Evolutionary conservation across 1,140 invertebrate species (phyloP), one percentile per base, ranked within the genome.

Genomic region (Pachypeltis micranthus): DNA sequence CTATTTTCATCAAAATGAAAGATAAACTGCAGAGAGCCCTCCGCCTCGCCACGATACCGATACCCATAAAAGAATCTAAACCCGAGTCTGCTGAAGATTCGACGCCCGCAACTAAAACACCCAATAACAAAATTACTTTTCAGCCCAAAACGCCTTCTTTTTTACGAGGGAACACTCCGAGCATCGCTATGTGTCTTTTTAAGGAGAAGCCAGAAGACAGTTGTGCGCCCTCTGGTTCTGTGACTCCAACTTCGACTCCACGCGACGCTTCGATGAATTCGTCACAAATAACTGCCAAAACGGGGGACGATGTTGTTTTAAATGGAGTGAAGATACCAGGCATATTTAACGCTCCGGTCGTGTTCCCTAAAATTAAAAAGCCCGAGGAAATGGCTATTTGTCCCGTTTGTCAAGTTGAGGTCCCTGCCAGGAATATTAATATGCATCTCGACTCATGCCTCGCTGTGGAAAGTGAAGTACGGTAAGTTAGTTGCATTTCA

Each of bases 401-500:
- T 71, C 80, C 81, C 34, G 78, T 82, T 0, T 82, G 80, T 63
- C 71, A 69, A 60, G 76, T 80, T 28, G 70, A 73, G 10, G 72
- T 82, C 39, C 69, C 72, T 12, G 67, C 75, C 56, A 64, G 62
- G 2, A 71, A 75, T 65, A 77, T 82, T 10, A 81, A 82, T 67
- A 70, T 68, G 21, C 81, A 82, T 70, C 72, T 82, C 28, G 81
- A 82, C 70, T 72, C 73, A 54, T 82, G 81, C 69, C 70, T 81
- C 26, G 73, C 75, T 59, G 67, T 74, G 61, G 69, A 31, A 12
- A 62, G 69, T 65, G 47, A 21, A 24, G 10, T 55, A 51, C 29
- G 51, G 28, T 24, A 64, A 29, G 57, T 44, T n/a, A 60, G 44
- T 54, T n/a, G 56, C 63, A 27, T 24, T 24, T 24, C 16, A 26